Evolutionary conservation across 2,113 vertebrate genomes (phyloP), one percentile per base, ranked within the genome.

Genomic region (Oxyura jamaicensis): DNA sequence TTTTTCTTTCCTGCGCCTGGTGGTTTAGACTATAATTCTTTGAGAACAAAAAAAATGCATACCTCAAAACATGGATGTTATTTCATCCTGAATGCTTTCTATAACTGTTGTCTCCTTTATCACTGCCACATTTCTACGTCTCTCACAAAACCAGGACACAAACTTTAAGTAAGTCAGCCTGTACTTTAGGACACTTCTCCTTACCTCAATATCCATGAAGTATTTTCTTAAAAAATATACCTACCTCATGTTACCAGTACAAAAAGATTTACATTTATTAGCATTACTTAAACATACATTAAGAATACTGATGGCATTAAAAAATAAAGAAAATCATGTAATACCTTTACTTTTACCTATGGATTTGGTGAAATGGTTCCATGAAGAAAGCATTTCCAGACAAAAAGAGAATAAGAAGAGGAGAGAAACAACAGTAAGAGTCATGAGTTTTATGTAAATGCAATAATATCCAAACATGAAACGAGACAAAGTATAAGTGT

Each of bases 271-370:
- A 97, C 93, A 95, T 93, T 97, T 85, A 97, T 97, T 98, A 96
- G 80, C 46, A 96, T 98, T 94, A 96, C 76, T 97, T 93, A 95
- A 35, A 96, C 72, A 96, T 85, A 95, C 94, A 81, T 86, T 97
- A 91, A 96, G 75, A 79, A 97, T 83, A 98, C 35, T 88, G 95
- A 95, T 95, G 96, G 73, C 92, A 97, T 94, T 97, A 68, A 91
- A 96, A 94, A 97, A 98, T 83, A 98, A 98, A 96, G 92, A 98
- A 98, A 97, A 97, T 96, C 96, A 96, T 98, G 90, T 97, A 98
- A 98, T 99, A 99, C 99, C 99, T 99, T 99, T 99, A 98, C 97
- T 99, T 99, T 99, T 99, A 99, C 99, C 99, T 99, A 99, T 98
- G 97, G 97, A 98, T 98, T 99, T 98, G 99, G 98, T 99, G 99